Conservation (phyloP, 2,888 invertebrate species). For the Chrysolina americana region DNA sequence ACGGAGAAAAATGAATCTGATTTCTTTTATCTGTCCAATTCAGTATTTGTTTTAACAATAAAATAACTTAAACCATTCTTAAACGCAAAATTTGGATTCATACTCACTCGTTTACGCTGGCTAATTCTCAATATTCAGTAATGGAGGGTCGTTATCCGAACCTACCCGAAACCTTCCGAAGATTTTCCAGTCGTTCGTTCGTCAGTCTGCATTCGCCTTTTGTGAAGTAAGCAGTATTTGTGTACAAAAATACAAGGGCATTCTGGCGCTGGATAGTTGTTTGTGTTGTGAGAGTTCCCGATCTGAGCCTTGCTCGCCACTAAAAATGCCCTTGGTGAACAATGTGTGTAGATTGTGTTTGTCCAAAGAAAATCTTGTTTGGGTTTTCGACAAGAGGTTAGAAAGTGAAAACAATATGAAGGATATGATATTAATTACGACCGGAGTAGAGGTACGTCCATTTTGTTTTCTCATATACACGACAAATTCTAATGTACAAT, state of each 20-base stretch:
- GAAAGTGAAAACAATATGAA: constrained; percentile 40
- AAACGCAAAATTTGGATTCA: too few species aligned
- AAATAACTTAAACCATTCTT: too few species aligned
- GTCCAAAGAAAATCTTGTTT: constrained; percentile 49
- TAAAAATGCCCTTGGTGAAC: constrained; percentile 2
- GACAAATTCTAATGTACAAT: too few species aligned
- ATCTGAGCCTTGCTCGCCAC: background rate
- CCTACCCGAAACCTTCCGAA: too few species aligned
- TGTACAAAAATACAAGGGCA: too few species aligned
- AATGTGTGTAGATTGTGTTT: constrained; percentile 57
- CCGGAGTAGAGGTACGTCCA: constrained; percentile 52
- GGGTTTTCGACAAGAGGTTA: constrained; percentile 49
- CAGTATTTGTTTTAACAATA: too few species aligned
- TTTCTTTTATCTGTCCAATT: too few species aligned
- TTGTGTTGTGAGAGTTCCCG: background rate
- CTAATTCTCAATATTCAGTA: too few species aligned
- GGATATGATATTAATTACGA: constrained; percentile 48
- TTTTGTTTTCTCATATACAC: background rate
- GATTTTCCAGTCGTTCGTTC: background rate
- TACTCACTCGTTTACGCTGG: too few species aligned
- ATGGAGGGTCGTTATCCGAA: too few species aligned
- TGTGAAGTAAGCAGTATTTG: background rate
- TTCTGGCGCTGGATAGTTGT: background rate
- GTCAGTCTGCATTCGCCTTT: background rate
- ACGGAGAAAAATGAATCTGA: too few species aligned